A percentile compares a stretch with the other conserved stretches of the same genome.
These are phyloP conservation scores for Pteropus alecto DNA, from an alignment of 2,113 vertebrate species.

Conservation along the genomic window DNA sequence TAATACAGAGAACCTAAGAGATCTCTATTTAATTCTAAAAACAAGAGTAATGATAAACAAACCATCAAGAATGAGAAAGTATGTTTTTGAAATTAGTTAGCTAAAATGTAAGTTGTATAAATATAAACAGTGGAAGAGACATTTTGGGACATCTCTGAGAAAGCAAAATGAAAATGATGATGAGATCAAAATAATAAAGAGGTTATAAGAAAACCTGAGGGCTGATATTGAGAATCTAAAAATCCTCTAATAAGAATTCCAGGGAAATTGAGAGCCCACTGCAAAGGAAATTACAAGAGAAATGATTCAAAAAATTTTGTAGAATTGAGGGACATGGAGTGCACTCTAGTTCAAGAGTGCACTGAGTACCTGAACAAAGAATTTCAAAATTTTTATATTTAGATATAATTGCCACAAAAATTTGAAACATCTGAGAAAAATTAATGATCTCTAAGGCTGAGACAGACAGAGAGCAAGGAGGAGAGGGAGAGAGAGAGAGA, in stretches of 20 bases:
- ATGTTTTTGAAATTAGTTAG: neutral
- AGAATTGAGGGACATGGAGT: neutral
- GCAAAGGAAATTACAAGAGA: neutral
- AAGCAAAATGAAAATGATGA: neutral
- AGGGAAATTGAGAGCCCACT: neutral
- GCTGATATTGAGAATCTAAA: neutral
- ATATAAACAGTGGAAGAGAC: neutral
- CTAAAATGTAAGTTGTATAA: neutral
- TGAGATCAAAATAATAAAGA: neutral
- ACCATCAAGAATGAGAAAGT: neutral
- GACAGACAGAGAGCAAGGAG: neutral
- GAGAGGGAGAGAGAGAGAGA: neutral
- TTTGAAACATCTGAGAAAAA: neutral
- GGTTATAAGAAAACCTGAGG: neutral
- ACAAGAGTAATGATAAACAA: neutral
- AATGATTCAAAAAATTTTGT: neutral
- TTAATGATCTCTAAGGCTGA: neutral
- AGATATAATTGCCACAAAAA: neutral
- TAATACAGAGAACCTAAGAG: neutral
- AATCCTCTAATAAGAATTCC: neutral
- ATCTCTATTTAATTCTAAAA: neutral
- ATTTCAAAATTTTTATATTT: neutral
- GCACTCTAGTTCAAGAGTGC: neutral
- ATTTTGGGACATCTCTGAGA: neutral
- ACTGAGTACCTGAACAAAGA: neutral